A percentile compares a stretch with the other conserved stretches of the same genome.
Conservation (phyloP, 2,113 vertebrate genomes). For the Pedionomus torquatus region DNA sequence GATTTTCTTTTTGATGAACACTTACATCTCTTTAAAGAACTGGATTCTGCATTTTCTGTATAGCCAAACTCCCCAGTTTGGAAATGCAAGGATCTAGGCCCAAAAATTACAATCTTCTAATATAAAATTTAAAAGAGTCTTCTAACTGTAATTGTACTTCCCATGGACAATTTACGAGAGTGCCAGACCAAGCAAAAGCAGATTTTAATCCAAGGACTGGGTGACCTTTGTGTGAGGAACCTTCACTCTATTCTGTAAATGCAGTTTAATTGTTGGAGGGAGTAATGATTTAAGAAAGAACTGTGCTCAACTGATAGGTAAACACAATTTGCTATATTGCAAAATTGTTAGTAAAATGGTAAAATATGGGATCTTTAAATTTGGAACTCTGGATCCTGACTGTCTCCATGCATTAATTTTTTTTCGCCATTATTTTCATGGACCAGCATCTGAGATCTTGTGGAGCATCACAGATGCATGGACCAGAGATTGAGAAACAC, state of each 20-base stretch:
- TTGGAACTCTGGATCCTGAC: not conserved
- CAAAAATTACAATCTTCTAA: not conserved
- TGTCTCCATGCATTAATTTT: not conserved
- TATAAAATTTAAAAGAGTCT: not conserved
- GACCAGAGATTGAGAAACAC: not conserved
- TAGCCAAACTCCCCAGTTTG: not conserved
- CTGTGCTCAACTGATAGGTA: not conserved
- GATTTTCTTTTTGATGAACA: not conserved
- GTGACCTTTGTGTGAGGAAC: not conserved
- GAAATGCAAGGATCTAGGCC: not conserved
- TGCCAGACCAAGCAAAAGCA: not conserved
- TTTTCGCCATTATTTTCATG: not conserved
- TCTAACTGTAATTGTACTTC: not conserved
- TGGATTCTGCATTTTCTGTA: not conserved
- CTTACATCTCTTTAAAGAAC: not conserved
- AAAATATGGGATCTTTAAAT: not conserved
- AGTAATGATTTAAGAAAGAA: not conserved
- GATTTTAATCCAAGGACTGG: not conserved
- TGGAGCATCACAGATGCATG: accelerated
- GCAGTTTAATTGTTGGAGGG: not conserved
- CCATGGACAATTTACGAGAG: not conserved
- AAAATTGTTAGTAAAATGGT: not conserved
- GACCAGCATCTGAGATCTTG: not conserved
- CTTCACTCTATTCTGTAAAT: not conserved
- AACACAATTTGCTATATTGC: not conserved